phyloP scores from a whole-genome alignment of 1,140 invertebrate genomes.

The Venustaconcha ellipsiformis region DNA sequence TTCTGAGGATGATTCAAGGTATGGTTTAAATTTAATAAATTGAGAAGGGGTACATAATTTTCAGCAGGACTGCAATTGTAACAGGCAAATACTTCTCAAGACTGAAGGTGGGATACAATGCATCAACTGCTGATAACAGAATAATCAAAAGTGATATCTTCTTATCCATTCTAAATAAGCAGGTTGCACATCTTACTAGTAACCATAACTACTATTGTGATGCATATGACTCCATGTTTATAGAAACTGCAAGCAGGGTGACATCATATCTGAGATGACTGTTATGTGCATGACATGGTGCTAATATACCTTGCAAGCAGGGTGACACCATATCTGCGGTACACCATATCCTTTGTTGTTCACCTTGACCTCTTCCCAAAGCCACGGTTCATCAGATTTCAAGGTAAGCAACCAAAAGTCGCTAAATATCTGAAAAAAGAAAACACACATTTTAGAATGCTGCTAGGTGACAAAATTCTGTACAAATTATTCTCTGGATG shows the following conservation, averaged over 20 bases:
- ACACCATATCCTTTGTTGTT: slow-evolving; percentile 82
- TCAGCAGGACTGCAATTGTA: too few species aligned
- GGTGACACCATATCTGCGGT: slow-evolving; percentile 92
- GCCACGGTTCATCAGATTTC: slow-evolving; percentile 73
- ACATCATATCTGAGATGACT: slow-evolving; percentile 44
- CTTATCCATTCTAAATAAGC: too few species aligned
- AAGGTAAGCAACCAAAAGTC: slow-evolving; percentile 80
- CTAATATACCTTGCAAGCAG: slow-evolving; percentile 81
- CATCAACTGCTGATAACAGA: too few species aligned
- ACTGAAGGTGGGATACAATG: too few species aligned
- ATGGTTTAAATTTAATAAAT: too few species aligned
- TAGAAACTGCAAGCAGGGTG: not conserved
- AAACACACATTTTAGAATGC: not conserved
- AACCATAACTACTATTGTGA: not conserved
- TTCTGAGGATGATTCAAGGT: too few species aligned
- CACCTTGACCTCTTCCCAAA: slow-evolving; percentile 84
- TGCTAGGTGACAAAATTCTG: too few species aligned
- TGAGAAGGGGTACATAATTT: too few species aligned
- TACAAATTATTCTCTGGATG: too few species aligned
- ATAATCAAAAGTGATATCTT: not conserved
- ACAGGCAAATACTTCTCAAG: too few species aligned
- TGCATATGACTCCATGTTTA: too few species aligned
- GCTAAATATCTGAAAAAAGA: slow-evolving; percentile 70
- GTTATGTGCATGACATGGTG: too few species aligned
- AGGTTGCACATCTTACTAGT: not conserved